These are phyloP conservation scores for Xestia xanthographa DNA, from an alignment of 2,888 invertebrate species.

Conservation along the genomic window DNA sequence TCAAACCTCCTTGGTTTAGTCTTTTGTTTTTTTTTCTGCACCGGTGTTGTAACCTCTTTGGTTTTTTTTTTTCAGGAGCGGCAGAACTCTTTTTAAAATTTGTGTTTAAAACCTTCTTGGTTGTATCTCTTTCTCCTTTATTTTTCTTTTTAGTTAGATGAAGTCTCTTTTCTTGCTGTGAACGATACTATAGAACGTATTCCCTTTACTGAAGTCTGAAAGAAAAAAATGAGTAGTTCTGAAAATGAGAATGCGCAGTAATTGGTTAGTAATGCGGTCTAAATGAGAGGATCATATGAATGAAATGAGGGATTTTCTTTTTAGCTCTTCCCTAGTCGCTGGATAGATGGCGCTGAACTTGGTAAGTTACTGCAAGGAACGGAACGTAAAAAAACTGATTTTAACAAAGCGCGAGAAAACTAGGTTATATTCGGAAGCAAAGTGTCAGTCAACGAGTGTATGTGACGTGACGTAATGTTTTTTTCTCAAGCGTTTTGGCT, in stretches of 20 bases:
- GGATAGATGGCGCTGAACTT: too few species aligned
- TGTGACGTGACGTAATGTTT: too few species aligned
- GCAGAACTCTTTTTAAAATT: not conserved
- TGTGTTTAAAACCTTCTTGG: slow-evolving; percentile 13
- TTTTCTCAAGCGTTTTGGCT: too few species aligned
- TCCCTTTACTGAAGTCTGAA: slow-evolving; percentile 96
- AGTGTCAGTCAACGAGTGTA: too few species aligned
- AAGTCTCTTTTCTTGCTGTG: slow-evolving; percentile 92
- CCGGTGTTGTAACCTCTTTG: not conserved
- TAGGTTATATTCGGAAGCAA: too few species aligned
- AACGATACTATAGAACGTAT: slow-evolving; percentile 96
- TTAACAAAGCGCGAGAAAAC: too few species aligned
- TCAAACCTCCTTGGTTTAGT: not conserved
- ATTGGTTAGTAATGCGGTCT: slow-evolving; percentile 39
- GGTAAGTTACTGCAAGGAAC: too few species aligned
- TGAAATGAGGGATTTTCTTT: too few species aligned
- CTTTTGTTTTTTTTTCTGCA: not conserved
- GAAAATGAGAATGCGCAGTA: slow-evolving; percentile 52
- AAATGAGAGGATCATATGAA: slow-evolving; percentile 21
- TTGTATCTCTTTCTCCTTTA: not conserved
- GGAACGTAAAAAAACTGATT: too few species aligned
- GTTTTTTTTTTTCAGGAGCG: not conserved
- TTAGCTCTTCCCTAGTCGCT: too few species aligned
- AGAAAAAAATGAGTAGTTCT: slow-evolving; percentile 73
- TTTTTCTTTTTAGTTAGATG: slow-evolving; percentile 48